Percentiles rank a stretch among this genome's conserved stretches.
Evolutionary conservation across 2,888 invertebrate species (phyloP).

Genomic region (Scaptodrosophila latifasciaeformis): DNA sequence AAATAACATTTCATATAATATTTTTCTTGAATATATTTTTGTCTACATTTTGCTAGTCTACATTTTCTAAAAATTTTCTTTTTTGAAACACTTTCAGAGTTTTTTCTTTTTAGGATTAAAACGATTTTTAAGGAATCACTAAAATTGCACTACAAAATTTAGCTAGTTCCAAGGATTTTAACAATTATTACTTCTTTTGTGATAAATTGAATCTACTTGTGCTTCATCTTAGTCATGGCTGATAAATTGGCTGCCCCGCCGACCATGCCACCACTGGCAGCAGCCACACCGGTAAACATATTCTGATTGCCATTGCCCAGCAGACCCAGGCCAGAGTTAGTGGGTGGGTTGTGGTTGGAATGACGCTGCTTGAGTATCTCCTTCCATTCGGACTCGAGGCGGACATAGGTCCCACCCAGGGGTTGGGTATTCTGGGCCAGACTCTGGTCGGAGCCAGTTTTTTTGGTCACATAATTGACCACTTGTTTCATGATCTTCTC

Average conservation of each 20-base stretch:
- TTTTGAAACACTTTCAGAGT: no score
- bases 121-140: no score
- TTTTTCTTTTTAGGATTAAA: no score
- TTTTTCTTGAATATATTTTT: no score
- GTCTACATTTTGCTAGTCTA: no score
- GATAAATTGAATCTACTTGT: conserved; percentile 41
- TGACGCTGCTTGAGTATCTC: conserved; percentile 76
- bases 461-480: conserved; percentile 70
- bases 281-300: conserved; percentile 13
- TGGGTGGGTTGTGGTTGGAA: conserved; percentile 40
- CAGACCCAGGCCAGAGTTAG: conserved; percentile 5
- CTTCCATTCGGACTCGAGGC: conserved; percentile 86
- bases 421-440: conserved; percentile 50
- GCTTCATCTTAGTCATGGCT: conserved; percentile 52
- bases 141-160: no score
- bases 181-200: background rate
- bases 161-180: no score
- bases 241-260: background rate
- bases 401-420: conserved; percentile 83
- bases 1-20: no score
- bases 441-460: conserved; percentile 68
- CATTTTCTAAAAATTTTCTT: background rate
- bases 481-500: conserved; percentile 81
- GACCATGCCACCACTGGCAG: conserved; percentile 20
- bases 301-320: conserved; percentile 24